Evolutionary conservation across 2,888 invertebrate genomes (phyloP), one percentile per base, ranked within the genome.

Genomic region (Trachelus stipa): DNA sequence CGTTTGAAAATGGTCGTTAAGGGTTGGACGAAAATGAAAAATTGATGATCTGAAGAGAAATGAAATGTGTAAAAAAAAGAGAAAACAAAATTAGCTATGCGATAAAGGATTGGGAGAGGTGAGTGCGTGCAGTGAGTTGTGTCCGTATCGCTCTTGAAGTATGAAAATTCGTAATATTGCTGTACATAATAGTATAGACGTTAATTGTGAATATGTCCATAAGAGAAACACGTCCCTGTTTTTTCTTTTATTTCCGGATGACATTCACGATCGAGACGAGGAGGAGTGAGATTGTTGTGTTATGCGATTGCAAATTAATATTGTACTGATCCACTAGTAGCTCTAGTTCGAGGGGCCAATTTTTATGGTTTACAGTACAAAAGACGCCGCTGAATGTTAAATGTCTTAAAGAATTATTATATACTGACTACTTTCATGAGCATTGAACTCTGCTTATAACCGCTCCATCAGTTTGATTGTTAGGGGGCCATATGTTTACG

Each of bases 121-220:
- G 69, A 79, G 9, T 56, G 56, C 23, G 56, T 23, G 15, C 56
- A 23, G 56, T 9, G 56, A 56, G 56, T 56, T 56, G 56, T 56
- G 23, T 56, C 56, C 56, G 56, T 56, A 9, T 56, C 56, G 56
- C 56, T 56, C 56, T 75, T 69, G 73, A 73, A 23, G 74, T 33
- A 74, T 73, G 76, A 81, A 73, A 77, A 76, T 73, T 80, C 73
- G 79, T 79, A 79, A 79, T 82, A 81, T 81, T 82, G 81, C 83
- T 87, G 86, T 87, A 87, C 79, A 87, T 88, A 89, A 82, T 77
- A 84, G 82, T 83, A 83, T 87, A 86, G 85, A 82, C 85, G 85
- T 88, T 86, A 84, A 86, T 83, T 86, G 85, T 87, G 84, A 86
- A 85, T 86, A 87, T 87, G 86, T 88, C 82, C 83, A 87, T 87